Evolutionary conservation across 1,140 invertebrate genomes (phyloP), one percentile per base, ranked within the genome.

Genomic region (Nephila pilipes): DNA sequence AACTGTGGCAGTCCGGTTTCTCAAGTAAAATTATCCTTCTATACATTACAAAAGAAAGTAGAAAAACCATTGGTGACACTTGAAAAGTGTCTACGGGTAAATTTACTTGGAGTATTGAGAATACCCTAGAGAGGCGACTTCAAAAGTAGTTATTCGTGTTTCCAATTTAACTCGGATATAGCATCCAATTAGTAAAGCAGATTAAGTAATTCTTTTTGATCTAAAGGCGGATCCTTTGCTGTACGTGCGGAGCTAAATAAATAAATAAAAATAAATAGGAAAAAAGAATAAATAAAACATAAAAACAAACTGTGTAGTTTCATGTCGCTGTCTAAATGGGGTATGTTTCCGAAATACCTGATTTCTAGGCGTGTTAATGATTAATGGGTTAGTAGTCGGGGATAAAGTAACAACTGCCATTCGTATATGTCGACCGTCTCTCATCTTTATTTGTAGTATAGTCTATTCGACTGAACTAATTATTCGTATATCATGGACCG

Each of bases 71-170:
- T 22, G 87, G 22, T 75, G 63, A 88, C 60, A 46, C 38, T 75
- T 88, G 87, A 75, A 69, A 88, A 63, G 63, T 69, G 87, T 75
- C 46, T 46, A 46, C 46, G 12, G 46, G 46, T 46, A 63, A 46
- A 83, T 83, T 81, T 88, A 88, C 87, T 38, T n/a, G 87, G 58
- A 32, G 25, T 25, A 87, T 8, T 29, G 69, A 32, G 18, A 79
- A 36, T 36, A 8, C 60, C 32, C 8, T 32, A 58, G 79, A 63
- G 79, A 36, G 20, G 79, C 16, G 46, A 81, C 63, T 85, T 92
- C 80, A 85, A 92, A 85, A 92, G 90, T 92, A 92, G 90, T 92
- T 85, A 92, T 92, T 92, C 90, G 90, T 92, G 90, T 92, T 92
- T 58, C 58, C 90, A 91, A 91, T 91, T 91, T 91, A 91, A 83